These are phyloP conservation scores for Nephrocerus scutellatus DNA, from an alignment of 2,888 invertebrate species.

Conservation along the genomic window DNA sequence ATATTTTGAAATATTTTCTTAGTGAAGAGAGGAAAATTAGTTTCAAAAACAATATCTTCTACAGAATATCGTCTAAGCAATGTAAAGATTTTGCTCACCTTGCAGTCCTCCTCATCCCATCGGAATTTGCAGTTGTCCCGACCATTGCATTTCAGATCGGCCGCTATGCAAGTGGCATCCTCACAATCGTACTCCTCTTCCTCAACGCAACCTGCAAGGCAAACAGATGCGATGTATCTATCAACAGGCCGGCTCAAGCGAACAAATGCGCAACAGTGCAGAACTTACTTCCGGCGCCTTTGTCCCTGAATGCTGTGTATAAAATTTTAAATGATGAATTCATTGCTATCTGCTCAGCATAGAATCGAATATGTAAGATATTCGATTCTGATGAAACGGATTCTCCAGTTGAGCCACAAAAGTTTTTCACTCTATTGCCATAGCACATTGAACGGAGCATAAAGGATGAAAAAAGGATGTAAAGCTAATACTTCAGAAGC, in stretches of 20 bases:
- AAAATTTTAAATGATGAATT: constrained; percentile 63
- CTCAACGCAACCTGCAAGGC: constrained; percentile 32
- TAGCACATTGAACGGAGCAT: constrained; percentile 2
- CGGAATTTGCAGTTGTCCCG: constrained; percentile 74
- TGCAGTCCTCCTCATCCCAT: constrained; percentile 63
- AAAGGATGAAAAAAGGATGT: constrained; percentile 7
- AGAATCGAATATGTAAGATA: constrained; percentile 68
- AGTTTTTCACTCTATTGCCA: constrained; percentile 56
- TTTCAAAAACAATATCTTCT: no score
- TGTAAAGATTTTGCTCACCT: constrained; percentile 49
- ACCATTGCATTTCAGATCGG: constrained; percentile 61
- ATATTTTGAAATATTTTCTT: no score
- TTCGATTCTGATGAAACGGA: constrained; percentile 61
- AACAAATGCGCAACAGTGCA: background rate
- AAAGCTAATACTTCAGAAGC: constrained; percentile 5
- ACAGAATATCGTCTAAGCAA: no score
- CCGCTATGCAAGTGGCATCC: constrained; percentile 77
- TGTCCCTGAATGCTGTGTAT: constrained; percentile 68
- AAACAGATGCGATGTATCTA: constrained; percentile 17
- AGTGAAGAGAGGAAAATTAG: no score
- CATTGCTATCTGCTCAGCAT: constrained; percentile 56
- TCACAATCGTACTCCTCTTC: constrained; percentile 73
- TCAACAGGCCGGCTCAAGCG: constrained; percentile 33
- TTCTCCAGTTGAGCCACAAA: constrained; percentile 83
- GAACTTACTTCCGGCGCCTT: constrained; percentile 47